phyloP scores from a whole-genome alignment of 2,888 invertebrate species.

The Chouioia cunea region DNA sequence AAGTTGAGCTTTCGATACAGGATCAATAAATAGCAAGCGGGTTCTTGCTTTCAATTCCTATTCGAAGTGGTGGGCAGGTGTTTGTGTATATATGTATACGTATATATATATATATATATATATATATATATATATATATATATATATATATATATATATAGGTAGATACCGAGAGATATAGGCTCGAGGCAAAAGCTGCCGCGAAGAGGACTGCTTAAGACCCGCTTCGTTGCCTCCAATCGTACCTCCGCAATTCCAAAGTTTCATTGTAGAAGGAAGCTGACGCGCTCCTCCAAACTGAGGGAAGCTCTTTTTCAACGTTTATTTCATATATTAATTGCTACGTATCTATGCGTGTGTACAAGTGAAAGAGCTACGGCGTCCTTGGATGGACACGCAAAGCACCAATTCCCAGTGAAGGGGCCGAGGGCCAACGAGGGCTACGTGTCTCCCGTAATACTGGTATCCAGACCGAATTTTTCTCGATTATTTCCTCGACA shows the following conservation, averaged over 20 bases:
- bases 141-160: background rate
- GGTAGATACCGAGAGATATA: slow-evolving; percentile 6
- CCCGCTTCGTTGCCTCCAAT: slow-evolving; percentile 29
- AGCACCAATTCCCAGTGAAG: background rate
- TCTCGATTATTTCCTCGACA: too few relatives aligned
- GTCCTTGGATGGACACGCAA: slow-evolving; percentile 19
- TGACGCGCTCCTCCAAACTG: background rate
- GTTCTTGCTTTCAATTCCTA: too few relatives aligned
- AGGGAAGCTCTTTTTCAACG: slow-evolving; percentile 27
- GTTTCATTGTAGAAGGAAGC: slow-evolving; percentile 25
- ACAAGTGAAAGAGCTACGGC: background rate
- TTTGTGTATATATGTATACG: background rate
- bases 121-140: background rate
- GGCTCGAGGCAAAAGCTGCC: too few relatives aligned
- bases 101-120: slow-evolving; percentile 4
- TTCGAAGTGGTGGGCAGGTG: background rate
- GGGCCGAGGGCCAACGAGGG: too few relatives aligned
- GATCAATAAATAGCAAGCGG: too few relatives aligned
- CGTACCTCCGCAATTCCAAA: slow-evolving; percentile 39
- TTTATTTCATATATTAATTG: slow-evolving; percentile 37
- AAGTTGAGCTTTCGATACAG: too few relatives aligned
- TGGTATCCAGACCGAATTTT: too few relatives aligned
- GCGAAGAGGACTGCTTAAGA: too few relatives aligned
- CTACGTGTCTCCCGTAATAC: too few relatives aligned
- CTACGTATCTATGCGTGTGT: too few relatives aligned